phyloP scores from a whole-genome alignment of 2,113 vertebrate genomes.

The Thamnophis sirtalis region DNA sequence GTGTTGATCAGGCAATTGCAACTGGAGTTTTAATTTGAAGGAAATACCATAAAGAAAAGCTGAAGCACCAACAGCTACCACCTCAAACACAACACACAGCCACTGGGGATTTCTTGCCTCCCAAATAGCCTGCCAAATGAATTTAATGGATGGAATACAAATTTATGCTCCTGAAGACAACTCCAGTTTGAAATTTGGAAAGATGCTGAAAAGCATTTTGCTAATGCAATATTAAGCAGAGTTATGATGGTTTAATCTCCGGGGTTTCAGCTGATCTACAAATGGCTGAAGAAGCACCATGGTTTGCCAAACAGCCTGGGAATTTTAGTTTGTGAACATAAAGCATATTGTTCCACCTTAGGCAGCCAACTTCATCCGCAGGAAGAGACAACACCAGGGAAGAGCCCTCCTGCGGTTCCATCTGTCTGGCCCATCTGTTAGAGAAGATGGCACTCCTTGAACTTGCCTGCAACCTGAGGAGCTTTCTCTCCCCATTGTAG shows the following conservation, averaged over 20 bases:
- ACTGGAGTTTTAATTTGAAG: background rate
- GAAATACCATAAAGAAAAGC: background rate
- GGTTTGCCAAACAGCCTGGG: background rate
- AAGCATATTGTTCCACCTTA: background rate
- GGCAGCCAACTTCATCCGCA: background rate
- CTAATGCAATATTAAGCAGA: background rate
- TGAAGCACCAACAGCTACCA: background rate
- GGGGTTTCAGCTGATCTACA: background rate
- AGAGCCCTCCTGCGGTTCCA: background rate
- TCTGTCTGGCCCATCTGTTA: background rate
- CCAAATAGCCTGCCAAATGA: background rate
- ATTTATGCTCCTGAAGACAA: background rate
- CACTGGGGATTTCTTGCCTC: background rate
- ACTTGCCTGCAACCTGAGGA: background rate
- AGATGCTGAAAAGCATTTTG: background rate
- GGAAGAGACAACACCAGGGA: background rate
- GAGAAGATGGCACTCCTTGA: background rate
- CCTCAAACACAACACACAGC: background rate
- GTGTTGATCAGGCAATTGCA: background rate
- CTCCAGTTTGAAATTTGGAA: background rate
- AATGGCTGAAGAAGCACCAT: too few species aligned
- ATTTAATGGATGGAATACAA: background rate
- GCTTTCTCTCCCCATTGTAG: background rate
- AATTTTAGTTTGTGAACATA: background rate
- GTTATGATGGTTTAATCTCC: background rate